Evolutionary conservation across 2,113 vertebrate species (phyloP), one percentile per base, ranked within the genome.

Genomic region (Tetrao urogallus): DNA sequence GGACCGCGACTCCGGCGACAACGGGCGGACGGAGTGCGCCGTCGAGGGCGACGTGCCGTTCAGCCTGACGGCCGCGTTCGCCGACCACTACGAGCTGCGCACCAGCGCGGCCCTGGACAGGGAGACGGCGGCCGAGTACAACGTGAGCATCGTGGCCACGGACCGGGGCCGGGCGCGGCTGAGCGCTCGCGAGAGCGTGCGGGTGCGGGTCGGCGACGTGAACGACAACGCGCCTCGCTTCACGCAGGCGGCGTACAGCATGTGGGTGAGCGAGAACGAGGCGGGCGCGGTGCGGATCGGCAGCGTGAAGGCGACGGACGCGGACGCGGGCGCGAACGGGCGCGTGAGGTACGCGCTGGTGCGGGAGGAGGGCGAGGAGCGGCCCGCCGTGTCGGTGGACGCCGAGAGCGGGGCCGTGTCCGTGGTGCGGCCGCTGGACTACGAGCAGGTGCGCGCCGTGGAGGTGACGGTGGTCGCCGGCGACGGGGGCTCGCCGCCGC

Each of bases 201-300:
- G 94, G 40, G 95, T 98, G 38, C 93, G 98, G n/a, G 72, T 99
- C 4, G 95, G 91, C 8, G 98, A 99, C 72, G 92, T 98, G 52
- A 98, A 98, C 70, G 98, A 98, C 90, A 99, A 98, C 8, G 48
- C 97, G 4, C 98, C 98, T 2, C 48, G 79, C 38, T 99, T 99
- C 90, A 95, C 72, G 12, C 94, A 98, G 82, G 40, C 92, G 12
- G 18, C 94, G 28, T 98, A 98, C 56, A 47, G 88, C 34, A 79
- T 97, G 88, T 96, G 66, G 1, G 89, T 98, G 38, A 40, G 14
- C 5, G 98, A 98, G 82, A 99, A 99, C 92, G 98, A 98, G n/a
- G 95, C 94, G 11, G 97, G 97, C 10, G 98, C 97, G 15, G n/a
- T 98, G 19, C 97, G 97, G 6, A 96, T 99, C 40, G 97, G 88